phyloP scores from a whole-genome alignment of 2,888 invertebrate genomes.

The Euzetes globulus region DNA sequence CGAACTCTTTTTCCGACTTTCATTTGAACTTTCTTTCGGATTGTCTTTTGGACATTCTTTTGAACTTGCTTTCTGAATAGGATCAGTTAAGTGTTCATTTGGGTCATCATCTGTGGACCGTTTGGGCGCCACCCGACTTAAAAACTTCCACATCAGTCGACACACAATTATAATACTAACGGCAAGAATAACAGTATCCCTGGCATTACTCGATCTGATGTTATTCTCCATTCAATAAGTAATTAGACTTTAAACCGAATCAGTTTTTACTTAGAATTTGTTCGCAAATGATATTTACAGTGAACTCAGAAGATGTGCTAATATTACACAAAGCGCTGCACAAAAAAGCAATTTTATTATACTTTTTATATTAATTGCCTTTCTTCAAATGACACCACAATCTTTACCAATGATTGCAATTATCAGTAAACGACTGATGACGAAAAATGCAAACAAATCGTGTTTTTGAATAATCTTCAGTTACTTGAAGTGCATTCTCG shows the following conservation, averaged over 20 bases:
- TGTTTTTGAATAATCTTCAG: slow-evolving; percentile 6
- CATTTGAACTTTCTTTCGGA: not conserved
- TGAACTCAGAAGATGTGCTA: not conserved
- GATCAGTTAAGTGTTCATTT: not conserved
- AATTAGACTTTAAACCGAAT: slow-evolving; percentile 16
- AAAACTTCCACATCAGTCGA: slow-evolving; percentile 35
- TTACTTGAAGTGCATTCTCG: not conserved
- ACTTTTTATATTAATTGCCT: not conserved
- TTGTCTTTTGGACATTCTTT: too few species aligned
- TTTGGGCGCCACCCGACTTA: slow-evolving; percentile 24
- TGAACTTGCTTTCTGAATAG: not conserved
- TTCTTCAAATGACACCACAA: too few species aligned
- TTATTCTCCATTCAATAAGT: slow-evolving; percentile 12
- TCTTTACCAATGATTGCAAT: not conserved
- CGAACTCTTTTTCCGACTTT: too few species aligned
- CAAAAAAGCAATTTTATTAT: not conserved
- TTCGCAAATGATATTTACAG: slow-evolving; percentile 2
- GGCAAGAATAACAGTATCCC: slow-evolving; percentile 5
- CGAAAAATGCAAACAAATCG: slow-evolving; percentile 2
- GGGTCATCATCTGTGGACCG: not conserved
- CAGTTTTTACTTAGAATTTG: not conserved
- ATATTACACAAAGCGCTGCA: not conserved
- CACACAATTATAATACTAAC: slow-evolving; percentile 24
- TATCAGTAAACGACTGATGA: not conserved
- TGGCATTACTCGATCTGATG: not conserved